Evolutionary conservation across 2,797 vertebrate species (phyloP), one percentile per base, ranked within the genome.

Genomic region (Orientallactaga sibirica): DNA sequence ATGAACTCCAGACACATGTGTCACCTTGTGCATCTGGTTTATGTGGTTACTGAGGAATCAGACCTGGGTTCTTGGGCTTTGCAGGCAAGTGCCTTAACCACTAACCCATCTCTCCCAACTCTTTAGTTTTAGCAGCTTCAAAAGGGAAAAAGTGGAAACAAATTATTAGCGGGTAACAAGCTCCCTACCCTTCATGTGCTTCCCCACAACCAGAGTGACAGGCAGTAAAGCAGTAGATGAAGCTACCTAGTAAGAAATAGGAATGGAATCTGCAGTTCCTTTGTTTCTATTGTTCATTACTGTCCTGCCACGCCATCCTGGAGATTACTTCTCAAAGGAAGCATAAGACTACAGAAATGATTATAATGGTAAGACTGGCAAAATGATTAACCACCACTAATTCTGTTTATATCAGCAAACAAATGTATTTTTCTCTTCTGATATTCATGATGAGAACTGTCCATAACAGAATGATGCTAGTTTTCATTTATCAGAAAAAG

Each of bases 371-470:
- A 27, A 78, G 16, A 27, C 85, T 12, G 19, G 93, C 70, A 73
- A 88, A 80, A 8, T 55, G 61, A 88, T 29, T 3, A 24, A 24
- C 37, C 6, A 0, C 25, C n/a, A 64, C 43, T 4, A 0, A 29
- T 61, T 95, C 66, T 80, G 89, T 75, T 55, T 61, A 74, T n/a
- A 37, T n/a, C 41, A 68, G 80, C 37, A 84, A 95, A 95, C 29
- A 62, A 62, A 70, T n/a, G 64, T 1, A 1, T 33, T 82, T 82
- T 74, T 79, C 41, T 71, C 41, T 91, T 84, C 48, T 22, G 20
- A 12, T 37, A 64, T 25, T 83, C 52, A 15, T 37, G 58, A 78
- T 66, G 22, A 93, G 90, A 77, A 12, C 55, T 15, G 43, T 27
- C 70, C 73, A 83, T 25, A 48, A 61, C 5, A 43, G 55, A 92